Conservation (phyloP, 37 sponge, comb jelly and placozoan species). For the Halisarca cf. caerulea region DNA sequence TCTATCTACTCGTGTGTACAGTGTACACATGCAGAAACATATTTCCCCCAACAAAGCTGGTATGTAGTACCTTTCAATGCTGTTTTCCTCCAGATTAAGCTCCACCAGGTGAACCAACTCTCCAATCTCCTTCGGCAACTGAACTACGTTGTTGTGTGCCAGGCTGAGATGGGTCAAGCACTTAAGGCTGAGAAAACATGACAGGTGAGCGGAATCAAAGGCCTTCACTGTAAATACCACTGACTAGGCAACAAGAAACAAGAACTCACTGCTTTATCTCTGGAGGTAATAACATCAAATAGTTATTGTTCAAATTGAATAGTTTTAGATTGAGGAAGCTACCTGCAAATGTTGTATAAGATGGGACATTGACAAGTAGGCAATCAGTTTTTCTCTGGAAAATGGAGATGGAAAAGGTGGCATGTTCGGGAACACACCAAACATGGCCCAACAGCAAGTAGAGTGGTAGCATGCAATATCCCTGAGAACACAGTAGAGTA, state of each 20-base stretch:
- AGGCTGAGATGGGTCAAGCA: conserved; percentile 42
- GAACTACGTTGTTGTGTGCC: conserved; percentile 29
- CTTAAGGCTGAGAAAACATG: conserved; percentile 13
- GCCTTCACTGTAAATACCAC: background rate
- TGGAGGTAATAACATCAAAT: conserved; percentile 28
- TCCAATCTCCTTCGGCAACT: conserved; percentile 42
- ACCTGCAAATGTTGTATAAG: conserved; percentile 12
- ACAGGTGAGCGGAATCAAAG: background rate
- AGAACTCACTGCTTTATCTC: background rate
- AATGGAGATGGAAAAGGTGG: no score
- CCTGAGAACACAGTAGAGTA: background rate
- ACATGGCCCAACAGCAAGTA: background rate
- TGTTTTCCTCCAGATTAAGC: conserved; percentile 52
- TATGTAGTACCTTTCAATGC: conserved; percentile 18
- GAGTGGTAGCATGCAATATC: background rate
- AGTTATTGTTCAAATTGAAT: conserved; percentile 55
- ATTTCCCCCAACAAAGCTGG: no score
- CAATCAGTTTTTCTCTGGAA: no score
- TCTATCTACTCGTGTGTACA: no score
- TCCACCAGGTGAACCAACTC: conserved; percentile 37
- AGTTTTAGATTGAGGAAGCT: conserved; percentile 1
- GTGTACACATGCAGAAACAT: no score
- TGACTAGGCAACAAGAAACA: background rate
- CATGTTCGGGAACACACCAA: no score
- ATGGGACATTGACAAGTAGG: no score